Evolutionary conservation across 2,888 invertebrate genomes (phyloP).

Genomic region (Byasa hedistus): DNA sequence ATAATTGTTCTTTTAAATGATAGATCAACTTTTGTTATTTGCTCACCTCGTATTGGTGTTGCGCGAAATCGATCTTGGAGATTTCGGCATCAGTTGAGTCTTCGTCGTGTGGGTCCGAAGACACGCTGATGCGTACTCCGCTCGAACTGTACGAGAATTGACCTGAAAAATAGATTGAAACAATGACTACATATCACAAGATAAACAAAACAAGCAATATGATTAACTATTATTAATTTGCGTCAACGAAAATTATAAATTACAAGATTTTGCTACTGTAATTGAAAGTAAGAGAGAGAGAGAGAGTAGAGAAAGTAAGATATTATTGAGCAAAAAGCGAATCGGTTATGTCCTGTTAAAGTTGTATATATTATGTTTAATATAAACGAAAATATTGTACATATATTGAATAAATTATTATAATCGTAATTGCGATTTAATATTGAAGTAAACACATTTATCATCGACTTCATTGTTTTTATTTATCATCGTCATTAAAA

Average conservation of each 20-base stretch:
- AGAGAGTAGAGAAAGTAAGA: too few species aligned
- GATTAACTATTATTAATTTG: too few species aligned
- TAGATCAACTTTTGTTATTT: background rate
- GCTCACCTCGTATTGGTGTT: conserved; percentile 70
- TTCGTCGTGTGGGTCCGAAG: conserved; percentile 82
- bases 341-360: too few species aligned
- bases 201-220: background rate
- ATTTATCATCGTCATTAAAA: conserved; percentile 6
- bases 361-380: too few species aligned
- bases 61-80: conserved; percentile 87
- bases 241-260: too few species aligned
- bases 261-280: too few species aligned
- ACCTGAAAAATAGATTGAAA: conserved; percentile 51
- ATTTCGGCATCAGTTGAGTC: conserved; percentile 88
- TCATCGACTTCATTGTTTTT: background rate
- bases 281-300: too few species aligned
- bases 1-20: too few species aligned
- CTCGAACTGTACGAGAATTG: conserved; percentile 76
- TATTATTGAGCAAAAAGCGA: too few species aligned
- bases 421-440: background rate
- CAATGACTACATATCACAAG: background rate
- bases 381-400: background rate
- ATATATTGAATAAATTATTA: background rate
- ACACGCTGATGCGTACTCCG: conserved; percentile 79
- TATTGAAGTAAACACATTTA: conserved; percentile 1